phyloP scores from a whole-genome alignment of 2,797 vertebrate genomes.

The Limosa lapponica region DNA sequence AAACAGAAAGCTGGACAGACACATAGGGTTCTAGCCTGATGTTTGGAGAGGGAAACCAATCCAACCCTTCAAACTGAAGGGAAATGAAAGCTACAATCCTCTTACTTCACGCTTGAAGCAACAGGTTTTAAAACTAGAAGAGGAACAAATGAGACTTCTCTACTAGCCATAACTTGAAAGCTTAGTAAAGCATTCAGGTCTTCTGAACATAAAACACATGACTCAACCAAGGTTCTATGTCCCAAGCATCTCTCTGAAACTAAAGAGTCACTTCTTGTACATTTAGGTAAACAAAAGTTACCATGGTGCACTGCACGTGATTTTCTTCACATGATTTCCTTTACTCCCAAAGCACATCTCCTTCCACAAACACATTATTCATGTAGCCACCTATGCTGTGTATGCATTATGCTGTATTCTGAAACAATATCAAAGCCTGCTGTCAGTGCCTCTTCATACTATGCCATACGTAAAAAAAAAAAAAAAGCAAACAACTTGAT shows the following conservation, averaged over 20 bases:
- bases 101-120: background rate
- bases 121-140: background rate
- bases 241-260: background rate
- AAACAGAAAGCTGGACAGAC: background rate
- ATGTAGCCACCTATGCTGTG: background rate
- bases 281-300: background rate
- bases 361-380: background rate
- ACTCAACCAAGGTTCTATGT: background rate
- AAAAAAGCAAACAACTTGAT: background rate
- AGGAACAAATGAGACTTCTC: background rate
- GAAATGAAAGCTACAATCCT: background rate
- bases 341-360: background rate
- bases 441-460: background rate
- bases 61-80: background rate
- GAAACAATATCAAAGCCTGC: background rate
- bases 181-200: background rate
- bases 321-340: background rate
- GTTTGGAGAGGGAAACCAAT: background rate
- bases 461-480: background rate
- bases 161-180: background rate
- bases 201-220: background rate
- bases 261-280: background rate
- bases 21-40: rapidly evolving
- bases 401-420: background rate
- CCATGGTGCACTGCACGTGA: background rate